These are phyloP conservation scores for Xiphophorus hellerii DNA, from an alignment of 2,113 vertebrate genomes.

Conservation along the genomic window DNA sequence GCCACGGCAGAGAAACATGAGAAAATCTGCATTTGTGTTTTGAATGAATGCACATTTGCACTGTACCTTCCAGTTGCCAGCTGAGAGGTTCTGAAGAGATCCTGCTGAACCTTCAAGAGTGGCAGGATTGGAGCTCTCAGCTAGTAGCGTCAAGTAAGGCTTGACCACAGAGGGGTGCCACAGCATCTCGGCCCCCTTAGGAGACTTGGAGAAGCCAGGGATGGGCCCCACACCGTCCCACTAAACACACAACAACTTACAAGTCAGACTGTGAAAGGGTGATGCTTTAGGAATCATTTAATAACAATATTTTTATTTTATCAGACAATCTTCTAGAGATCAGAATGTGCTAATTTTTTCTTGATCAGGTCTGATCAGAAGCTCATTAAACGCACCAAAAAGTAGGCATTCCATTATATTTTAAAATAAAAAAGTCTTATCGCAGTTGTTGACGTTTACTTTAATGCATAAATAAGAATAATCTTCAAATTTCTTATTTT, in stretches of 20 bases:
- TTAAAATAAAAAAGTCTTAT: not conserved
- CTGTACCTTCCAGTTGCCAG: slow-evolving; percentile 96
- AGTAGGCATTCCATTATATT: too few relatives aligned
- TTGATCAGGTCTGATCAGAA: not conserved
- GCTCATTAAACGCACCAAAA: too few relatives aligned
- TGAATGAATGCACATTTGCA: slow-evolving; percentile 17
- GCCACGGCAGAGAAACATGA: not conserved
- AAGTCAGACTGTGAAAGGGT: not conserved
- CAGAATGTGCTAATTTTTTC: not conserved
- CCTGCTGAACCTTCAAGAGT: slow-evolving; percentile 96
- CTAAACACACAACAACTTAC: slow-evolving; percentile 72
- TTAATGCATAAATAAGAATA: not conserved
- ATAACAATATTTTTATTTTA: not conserved
- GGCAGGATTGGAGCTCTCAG: slow-evolving; percentile 97
- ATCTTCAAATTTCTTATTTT: too few relatives aligned
- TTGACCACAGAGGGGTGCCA: slow-evolving; percentile 98
- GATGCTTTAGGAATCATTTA: not conserved
- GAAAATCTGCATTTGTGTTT: not conserved
- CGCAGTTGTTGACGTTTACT: not conserved
- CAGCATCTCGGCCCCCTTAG: slow-evolving; percentile 96
- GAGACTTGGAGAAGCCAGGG: slow-evolving; percentile 93
- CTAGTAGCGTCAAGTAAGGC: slow-evolving; percentile 94
- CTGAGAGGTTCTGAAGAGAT: slow-evolving; percentile 96
- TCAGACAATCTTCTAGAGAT: not conserved
- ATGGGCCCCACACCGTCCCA: slow-evolving; percentile 98